phyloP scores from a whole-genome alignment of 2,113 vertebrate genomes.

The Apeltes quadracus region DNA sequence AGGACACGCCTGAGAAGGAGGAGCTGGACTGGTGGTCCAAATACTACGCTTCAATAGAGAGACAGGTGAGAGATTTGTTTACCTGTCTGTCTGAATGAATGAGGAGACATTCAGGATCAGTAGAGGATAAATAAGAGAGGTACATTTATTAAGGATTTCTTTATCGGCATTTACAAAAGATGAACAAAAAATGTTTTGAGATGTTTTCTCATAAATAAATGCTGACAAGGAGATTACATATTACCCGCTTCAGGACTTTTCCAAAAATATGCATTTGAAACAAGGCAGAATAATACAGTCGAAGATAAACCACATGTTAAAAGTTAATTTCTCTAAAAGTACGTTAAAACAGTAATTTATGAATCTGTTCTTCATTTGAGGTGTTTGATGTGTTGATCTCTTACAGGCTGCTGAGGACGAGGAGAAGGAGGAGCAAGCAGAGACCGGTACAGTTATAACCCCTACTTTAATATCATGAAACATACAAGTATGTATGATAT shows the following conservation, averaged over 20 bases:
- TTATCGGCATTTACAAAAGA: not conserved
- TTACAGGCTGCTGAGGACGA: conserved; percentile 53
- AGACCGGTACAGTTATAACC: conserved; percentile 50
- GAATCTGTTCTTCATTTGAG: not conserved
- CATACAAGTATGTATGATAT: not conserved
- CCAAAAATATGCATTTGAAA: not conserved
- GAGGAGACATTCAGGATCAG: not conserved
- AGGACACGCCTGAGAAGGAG: conserved; percentile 87
- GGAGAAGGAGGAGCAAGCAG: conserved; percentile 63
- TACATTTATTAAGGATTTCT: not conserved
- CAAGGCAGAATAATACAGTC: not conserved
- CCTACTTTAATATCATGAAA: not conserved
- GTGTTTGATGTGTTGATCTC: conserved; percentile 28
- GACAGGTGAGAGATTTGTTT: conserved; percentile 75
- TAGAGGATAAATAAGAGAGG: not conserved
- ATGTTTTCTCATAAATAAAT: too few species aligned
- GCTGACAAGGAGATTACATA: not conserved
- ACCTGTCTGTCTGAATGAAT: not conserved
- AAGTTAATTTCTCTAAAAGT: not conserved
- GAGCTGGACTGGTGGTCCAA: conserved; percentile 98
- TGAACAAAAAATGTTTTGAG: not conserved
- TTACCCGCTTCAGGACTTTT: not conserved
- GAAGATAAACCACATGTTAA: not conserved
- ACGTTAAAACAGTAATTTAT: not conserved
- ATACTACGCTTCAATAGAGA: conserved; percentile 87